Conservation (phyloP, 2,797 vertebrate species). For the Pseudomugil tenellus region DNA sequence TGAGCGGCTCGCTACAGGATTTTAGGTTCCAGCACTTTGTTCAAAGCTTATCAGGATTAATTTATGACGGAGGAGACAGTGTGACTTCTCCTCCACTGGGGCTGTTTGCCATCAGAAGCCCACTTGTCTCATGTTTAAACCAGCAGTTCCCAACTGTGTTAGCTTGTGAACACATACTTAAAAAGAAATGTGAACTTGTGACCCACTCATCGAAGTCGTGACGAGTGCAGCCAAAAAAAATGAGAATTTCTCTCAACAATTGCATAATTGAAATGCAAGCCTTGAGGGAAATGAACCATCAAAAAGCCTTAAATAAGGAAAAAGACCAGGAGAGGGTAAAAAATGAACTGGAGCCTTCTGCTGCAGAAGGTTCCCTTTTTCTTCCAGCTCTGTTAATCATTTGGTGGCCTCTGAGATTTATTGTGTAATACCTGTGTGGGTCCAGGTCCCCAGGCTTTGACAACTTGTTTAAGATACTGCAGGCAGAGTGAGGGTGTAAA, state of each 20-base stretch:
- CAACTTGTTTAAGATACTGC: slow-evolving; percentile 6
- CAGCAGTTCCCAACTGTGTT: slow-evolving; percentile 4
- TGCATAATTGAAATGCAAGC: slow-evolving; percentile 3
- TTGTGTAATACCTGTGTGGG: background rate
- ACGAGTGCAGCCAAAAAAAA: background rate
- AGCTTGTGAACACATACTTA: background rate
- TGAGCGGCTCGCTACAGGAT: slow-evolving; percentile 2
- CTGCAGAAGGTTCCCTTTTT: background rate
- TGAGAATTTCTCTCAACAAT: slow-evolving; percentile 4
- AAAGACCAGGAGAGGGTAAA: background rate
- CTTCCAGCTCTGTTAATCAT: slow-evolving; percentile 2
- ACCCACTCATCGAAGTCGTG: slow-evolving; percentile 13
- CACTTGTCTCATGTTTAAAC: slow-evolving; percentile 7
- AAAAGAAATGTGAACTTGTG: slow-evolving; percentile 18
- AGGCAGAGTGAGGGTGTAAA: too few species aligned
- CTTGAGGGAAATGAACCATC: background rate
- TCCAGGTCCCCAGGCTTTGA: slow-evolving; percentile 4
- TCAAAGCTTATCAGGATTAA: slow-evolving; percentile 23
- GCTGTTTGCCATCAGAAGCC: slow-evolving; percentile 8
- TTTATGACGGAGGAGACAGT: slow-evolving; percentile 7
- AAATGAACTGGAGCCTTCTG: background rate
- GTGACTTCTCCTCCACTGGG: slow-evolving; percentile 2
- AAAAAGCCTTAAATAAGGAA: background rate
- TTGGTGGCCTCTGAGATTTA: slow-evolving; percentile 1
- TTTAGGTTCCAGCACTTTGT: background rate